These are phyloP conservation scores for Agrochola litura DNA, from an alignment of 2,888 invertebrate species.

Conservation along the genomic window DNA sequence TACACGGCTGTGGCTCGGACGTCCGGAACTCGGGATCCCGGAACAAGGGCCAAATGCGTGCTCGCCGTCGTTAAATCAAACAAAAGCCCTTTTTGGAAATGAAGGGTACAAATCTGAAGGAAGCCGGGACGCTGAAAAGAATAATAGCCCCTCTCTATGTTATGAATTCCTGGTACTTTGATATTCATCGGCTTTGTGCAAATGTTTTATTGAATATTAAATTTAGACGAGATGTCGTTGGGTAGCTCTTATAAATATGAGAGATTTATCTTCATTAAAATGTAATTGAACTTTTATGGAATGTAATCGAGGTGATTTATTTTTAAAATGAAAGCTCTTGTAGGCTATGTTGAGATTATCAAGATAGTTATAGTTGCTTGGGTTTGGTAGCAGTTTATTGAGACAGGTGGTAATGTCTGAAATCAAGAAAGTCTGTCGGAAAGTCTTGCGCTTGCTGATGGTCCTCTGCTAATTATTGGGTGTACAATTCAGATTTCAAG, in stretches of 20 bases:
- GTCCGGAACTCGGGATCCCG: constrained; percentile 31
- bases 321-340: not conserved
- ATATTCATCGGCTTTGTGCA: constrained; percentile 58
- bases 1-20: constrained; percentile 34
- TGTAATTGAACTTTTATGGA: constrained; percentile 6
- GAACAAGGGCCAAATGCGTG: constrained; percentile 60
- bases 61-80: constrained; percentile 66
- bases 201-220: constrained; percentile 57
- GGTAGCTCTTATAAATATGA: constrained; percentile 12
- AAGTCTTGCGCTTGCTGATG: not conserved
- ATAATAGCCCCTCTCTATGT: constrained; percentile 50
- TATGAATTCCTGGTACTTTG: constrained; percentile 56
- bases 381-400: not conserved
- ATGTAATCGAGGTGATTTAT: not conserved
- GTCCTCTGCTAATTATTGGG: not conserved
- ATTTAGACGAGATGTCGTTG: constrained; percentile 27
- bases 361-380: too few relatives aligned
- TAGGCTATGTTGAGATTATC: too few relatives aligned
- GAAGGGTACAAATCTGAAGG: constrained; percentile 62
- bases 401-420: not conserved
- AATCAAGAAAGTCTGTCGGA: not conserved
- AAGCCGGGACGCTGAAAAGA: constrained; percentile 46
- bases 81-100: constrained; percentile 63
- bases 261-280: constrained; percentile 38
- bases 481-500: not conserved